Percentiles rank a stretch among this genome's conserved stretches.
phyloP scores from a whole-genome alignment of 2,888 invertebrate genomes.

The Luperina nickerlii region DNA sequence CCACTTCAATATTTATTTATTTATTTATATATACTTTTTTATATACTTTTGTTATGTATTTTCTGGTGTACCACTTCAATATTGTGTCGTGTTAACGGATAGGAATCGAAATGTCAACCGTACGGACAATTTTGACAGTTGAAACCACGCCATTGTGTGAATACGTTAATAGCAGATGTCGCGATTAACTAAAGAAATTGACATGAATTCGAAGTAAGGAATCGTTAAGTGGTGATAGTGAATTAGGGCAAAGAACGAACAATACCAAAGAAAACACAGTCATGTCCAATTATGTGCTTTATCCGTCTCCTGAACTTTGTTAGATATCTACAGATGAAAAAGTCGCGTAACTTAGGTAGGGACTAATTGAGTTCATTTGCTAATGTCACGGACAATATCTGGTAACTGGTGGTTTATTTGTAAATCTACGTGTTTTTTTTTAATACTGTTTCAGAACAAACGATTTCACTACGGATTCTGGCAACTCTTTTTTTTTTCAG shows the following conservation, averaged over 20 bases:
- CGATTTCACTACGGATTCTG: not conserved
- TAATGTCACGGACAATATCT: not conserved
- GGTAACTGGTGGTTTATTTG: not conserved
- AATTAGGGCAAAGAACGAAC: not conserved
- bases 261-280: not conserved
- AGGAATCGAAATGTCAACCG: not conserved
- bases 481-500: no score
- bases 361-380: constrained; percentile 10
- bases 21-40: no score
- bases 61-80: not conserved
- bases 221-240: not conserved
- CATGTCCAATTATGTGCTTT: not conserved
- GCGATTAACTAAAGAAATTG: not conserved
- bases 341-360: not conserved
- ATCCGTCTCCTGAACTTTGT: not conserved
- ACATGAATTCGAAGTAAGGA: not conserved
- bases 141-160: not conserved
- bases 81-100: not conserved
- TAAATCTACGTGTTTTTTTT: not conserved
- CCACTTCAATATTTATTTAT: no score
- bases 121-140: not conserved
- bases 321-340: not conserved
- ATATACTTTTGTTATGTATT: no score
- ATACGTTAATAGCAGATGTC: not conserved
- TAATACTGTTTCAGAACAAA: not conserved